A percentile compares a stretch with the other conserved stretches of the same genome.
Conservation (phyloP, 2,888 invertebrate species). For the Drosophila helvetica region DNA sequence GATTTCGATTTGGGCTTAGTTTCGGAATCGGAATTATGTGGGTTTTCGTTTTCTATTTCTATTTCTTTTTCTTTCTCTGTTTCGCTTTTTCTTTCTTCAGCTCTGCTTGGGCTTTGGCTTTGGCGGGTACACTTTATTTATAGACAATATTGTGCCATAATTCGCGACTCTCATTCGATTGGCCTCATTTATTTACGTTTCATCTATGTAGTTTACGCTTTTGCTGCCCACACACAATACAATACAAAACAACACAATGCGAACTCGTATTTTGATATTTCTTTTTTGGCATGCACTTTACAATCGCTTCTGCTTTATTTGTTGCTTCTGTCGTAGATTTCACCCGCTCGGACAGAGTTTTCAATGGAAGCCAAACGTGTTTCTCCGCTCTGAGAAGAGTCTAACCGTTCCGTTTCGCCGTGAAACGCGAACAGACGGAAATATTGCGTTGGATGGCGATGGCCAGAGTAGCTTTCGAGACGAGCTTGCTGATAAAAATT, state of each 20-base stretch:
- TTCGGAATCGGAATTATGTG: not conserved
- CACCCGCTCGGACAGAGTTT: conserved; percentile 55
- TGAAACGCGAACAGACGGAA: conserved; percentile 31
- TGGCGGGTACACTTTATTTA: conserved; percentile 52
- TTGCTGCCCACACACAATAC: conserved; percentile 48
- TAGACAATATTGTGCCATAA: conserved; percentile 64
- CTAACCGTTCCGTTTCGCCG: conserved; percentile 51
- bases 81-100: conserved; percentile 27
- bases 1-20: conserved; percentile 13
- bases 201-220: conserved; percentile 42
- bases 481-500: conserved; percentile 57
- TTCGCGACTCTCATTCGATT: conserved; percentile 61
- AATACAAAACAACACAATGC: conserved; percentile 37
- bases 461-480: conserved; percentile 66
- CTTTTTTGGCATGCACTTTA: conserved; percentile 56
- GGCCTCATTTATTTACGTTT: conserved; percentile 69
- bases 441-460: conserved; percentile 1
- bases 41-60: conserved; percentile 21
- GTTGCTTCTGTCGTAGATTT: conserved; percentile 59
- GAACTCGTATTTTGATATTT: conserved; percentile 36
- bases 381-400: conserved; percentile 29
- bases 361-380: conserved; percentile 29
- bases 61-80: conserved; percentile 6
- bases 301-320: conserved; percentile 28
- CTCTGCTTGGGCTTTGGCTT: conserved; percentile 33